Percentiles rank a stretch among this genome's conserved stretches.
These are phyloP conservation scores for Struthidea cinerea DNA, from an alignment of 2,113 vertebrate genomes.

Conservation along the genomic window DNA sequence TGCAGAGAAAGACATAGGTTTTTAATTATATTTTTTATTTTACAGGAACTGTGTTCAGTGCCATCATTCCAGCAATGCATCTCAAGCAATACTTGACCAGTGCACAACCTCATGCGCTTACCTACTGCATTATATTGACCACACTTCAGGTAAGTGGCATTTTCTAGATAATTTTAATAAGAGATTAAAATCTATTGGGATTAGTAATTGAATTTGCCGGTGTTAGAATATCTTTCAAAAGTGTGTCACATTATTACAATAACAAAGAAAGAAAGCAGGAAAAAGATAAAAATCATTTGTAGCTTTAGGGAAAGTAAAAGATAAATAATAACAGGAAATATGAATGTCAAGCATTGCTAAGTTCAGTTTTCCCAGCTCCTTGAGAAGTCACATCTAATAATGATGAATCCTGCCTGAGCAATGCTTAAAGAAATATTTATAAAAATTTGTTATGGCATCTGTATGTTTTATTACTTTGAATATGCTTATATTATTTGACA, in stretches of 20 bases:
- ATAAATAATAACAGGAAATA: conserved; percentile 42
- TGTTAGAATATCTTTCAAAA: background rate
- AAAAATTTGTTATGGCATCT: conserved; percentile 9
- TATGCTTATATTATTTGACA: conserved; percentile 47
- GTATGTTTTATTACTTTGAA: conserved; percentile 15
- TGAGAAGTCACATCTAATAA: conserved; percentile 16
- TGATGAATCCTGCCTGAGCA: conserved; percentile 20
- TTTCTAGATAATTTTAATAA: background rate
- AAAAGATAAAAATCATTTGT: background rate
- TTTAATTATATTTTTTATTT: conserved; percentile 35
- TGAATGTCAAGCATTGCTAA: conserved; percentile 21
- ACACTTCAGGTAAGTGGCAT: conserved; percentile 75
- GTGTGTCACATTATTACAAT: background rate
- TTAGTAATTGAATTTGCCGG: background rate
- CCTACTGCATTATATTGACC: conserved; percentile 73
- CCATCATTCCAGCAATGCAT: conserved; percentile 77
- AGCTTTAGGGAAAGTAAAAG: conserved; percentile 30
- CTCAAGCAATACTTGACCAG: conserved; percentile 63
- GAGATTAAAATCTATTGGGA: background rate
- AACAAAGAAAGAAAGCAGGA: background rate
- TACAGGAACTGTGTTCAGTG: conserved; percentile 86
- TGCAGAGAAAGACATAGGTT: background rate
- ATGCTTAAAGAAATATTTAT: conserved; percentile 57
- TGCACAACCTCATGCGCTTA: conserved; percentile 83
- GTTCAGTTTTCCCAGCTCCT: background rate